Evolutionary conservation across 2,797 vertebrate genomes (phyloP).

Genomic region (Zenarchopterus dispar): DNA sequence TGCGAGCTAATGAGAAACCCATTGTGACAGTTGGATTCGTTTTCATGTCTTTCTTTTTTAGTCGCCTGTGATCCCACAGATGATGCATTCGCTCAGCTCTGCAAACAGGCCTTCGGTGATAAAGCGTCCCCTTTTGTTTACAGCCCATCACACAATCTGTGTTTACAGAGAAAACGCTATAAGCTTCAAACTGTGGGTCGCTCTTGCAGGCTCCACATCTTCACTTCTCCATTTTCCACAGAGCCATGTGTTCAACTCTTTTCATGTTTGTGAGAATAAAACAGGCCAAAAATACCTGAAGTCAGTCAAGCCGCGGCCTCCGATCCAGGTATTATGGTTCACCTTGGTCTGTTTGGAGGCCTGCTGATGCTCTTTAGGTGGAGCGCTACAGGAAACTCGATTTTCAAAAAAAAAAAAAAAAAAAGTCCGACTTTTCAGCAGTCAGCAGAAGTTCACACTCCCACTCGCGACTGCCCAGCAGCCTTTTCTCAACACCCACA

Average conservation of each 20-base stretch:
- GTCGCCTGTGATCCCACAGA: conserved; percentile 19
- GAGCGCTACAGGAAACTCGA: conserved; percentile 45
- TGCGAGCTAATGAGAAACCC: conserved; percentile 61
- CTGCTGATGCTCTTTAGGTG: conserved; percentile 44
- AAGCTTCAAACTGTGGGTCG: conserved; percentile 2
- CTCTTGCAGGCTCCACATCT: not conserved
- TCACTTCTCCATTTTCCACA: not conserved
- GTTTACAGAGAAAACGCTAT: conserved; percentile 27
- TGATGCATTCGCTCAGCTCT: conserved; percentile 31
- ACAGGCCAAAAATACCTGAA: conserved; percentile 5
- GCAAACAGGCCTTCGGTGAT: conserved; percentile 36
- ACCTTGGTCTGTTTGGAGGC: conserved; percentile 36
- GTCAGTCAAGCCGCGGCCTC: conserved; percentile 3
- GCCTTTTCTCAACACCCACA: conserved; percentile 60
- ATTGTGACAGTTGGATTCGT: conserved; percentile 48
- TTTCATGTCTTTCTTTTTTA: conserved; percentile 7
- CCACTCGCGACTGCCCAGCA: conserved; percentile 52
- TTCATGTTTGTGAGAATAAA: not conserved
- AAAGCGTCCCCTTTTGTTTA: conserved; percentile 32
- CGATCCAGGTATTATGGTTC: conserved; percentile 39
- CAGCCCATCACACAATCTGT: conserved; percentile 5
- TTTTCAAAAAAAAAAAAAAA: not conserved
- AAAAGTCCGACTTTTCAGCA: conserved; percentile 51
- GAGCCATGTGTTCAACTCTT: not conserved
- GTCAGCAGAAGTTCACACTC: conserved; percentile 65